Percentiles rank a stretch among this genome's conserved stretches.
phyloP scores from a whole-genome alignment of 1,140 invertebrate genomes.

The Nephotettix cincticeps region DNA sequence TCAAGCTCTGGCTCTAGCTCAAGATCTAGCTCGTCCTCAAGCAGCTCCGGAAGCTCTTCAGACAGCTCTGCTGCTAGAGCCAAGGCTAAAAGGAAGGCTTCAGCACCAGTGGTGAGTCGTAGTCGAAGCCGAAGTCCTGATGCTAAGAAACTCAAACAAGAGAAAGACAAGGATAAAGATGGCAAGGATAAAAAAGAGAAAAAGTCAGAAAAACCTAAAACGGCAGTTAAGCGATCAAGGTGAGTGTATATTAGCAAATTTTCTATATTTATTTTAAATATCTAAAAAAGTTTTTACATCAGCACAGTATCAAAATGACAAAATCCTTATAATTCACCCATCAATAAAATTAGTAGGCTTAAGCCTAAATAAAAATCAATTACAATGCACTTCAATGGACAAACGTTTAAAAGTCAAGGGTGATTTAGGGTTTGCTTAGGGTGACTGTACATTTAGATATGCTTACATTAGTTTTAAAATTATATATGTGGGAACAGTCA shows the following conservation, averaged over 20 bases:
- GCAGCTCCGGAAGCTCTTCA: conserved; percentile 61
- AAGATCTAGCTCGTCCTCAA: conserved; percentile 59
- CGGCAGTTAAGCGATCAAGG: conserved; percentile 56
- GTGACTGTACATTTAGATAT: too few relatives aligned
- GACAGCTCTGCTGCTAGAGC: conserved; percentile 51
- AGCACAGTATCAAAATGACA: too few relatives aligned
- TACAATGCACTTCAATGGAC: too few relatives aligned
- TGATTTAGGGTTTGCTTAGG: too few relatives aligned
- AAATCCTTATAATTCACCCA: too few relatives aligned
- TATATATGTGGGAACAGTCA: too few relatives aligned
- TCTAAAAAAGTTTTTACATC: too few relatives aligned
- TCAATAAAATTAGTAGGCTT: too few relatives aligned
- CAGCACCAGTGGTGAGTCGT: conserved; percentile 55
- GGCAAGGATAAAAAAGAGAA: conserved; percentile 49
- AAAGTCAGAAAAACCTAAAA: conserved; percentile 53
- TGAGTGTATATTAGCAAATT: conserved; percentile 37
- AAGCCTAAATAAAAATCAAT: too few relatives aligned
- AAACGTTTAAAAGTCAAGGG: too few relatives aligned
- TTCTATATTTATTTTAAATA: too few relatives aligned
- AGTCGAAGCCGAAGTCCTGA: conserved; percentile 52
- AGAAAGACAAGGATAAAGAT: conserved; percentile 47
- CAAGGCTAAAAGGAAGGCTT: conserved; percentile 58
- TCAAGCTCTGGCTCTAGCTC: conserved; percentile 72
- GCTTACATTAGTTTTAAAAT: too few relatives aligned
- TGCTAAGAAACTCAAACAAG: conserved; percentile 55